Conservation (phyloP, 2,797 vertebrate species). For the Nannoperca obscura region DNA sequence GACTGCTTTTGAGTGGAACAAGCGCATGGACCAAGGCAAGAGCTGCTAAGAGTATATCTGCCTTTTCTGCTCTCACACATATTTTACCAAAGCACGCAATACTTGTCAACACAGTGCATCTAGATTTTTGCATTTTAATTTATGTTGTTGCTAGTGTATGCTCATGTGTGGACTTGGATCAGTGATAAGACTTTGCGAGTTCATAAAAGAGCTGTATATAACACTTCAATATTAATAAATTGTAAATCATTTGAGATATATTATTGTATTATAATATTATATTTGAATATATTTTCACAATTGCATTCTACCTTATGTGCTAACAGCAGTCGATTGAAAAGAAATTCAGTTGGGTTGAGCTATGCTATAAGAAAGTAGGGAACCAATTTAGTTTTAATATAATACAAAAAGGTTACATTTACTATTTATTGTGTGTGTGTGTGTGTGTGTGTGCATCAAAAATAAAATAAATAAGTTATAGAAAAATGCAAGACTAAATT, state of each 20-base stretch:
- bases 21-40: not conserved
- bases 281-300: not conserved
- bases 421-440: too few relatives aligned
- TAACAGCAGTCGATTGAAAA: not conserved
- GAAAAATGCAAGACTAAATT: not conserved
- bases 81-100: not conserved
- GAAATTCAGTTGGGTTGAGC: too few relatives aligned
- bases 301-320: not conserved
- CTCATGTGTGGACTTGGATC: not conserved
- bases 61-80: not conserved
- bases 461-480: not conserved
- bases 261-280: too few relatives aligned
- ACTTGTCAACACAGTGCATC: not conserved
- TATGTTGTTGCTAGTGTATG: not conserved
- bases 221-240: not conserved
- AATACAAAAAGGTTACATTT: not conserved
- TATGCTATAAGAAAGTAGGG: not conserved
- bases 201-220: not conserved
- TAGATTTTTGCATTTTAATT: not conserved
- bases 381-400: not conserved
- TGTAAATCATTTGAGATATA: not conserved
- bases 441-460: too few relatives aligned
- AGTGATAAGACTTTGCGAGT: not conserved
- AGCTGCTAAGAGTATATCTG: not conserved
- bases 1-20: slow-evolving; percentile 1